A percentile compares a stretch with the other conserved stretches of the same genome.
These are phyloP conservation scores for Scophthalmus maximus DNA, from an alignment of 2,113 vertebrate genomes.

Conservation along the genomic window DNA sequence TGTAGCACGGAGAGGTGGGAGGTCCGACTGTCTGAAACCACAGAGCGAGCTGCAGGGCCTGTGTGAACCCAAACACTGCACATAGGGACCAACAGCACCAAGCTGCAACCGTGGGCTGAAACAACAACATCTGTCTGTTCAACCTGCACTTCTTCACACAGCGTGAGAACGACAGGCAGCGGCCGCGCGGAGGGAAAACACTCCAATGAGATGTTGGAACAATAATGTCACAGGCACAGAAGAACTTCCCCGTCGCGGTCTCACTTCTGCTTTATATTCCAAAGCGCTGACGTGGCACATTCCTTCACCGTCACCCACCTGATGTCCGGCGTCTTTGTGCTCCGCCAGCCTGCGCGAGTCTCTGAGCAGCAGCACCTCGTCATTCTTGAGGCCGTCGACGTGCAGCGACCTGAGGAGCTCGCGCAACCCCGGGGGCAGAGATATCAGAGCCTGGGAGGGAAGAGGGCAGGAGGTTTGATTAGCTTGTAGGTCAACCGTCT, in stretches of 20 bases:
- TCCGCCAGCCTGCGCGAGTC: slow-evolving; percentile 82
- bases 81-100: slow-evolving; percentile 38
- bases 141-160: slow-evolving; percentile 54
- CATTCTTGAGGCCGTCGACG: slow-evolving; percentile 88
- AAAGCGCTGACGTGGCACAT: slow-evolving; percentile 1
- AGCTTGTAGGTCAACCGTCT: not conserved
- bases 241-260: not conserved
- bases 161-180: slow-evolving; percentile 29
- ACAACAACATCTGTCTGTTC: slow-evolving; percentile 46
- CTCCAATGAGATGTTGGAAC: not conserved
- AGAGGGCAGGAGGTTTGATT: not conserved
- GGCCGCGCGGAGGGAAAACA: slow-evolving; percentile 15
- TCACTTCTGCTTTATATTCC: slow-evolving; percentile 11
- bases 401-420: slow-evolving; percentile 91
- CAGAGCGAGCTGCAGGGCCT: slow-evolving; percentile 41
- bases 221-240: not conserved
- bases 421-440: slow-evolving; percentile 87
- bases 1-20: slow-evolving; percentile 30
- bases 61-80: slow-evolving; percentile 49
- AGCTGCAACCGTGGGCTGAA: slow-evolving; percentile 27
- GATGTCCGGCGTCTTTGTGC: slow-evolving; percentile 70
- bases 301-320: slow-evolving; percentile 58
- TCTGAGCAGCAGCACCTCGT: slow-evolving; percentile 93
- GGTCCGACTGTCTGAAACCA: slow-evolving; percentile 50
- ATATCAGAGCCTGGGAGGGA: slow-evolving; percentile 77